phyloP scores from a whole-genome alignment of 2,797 vertebrate genomes.

The Galagoides demidoff region DNA sequence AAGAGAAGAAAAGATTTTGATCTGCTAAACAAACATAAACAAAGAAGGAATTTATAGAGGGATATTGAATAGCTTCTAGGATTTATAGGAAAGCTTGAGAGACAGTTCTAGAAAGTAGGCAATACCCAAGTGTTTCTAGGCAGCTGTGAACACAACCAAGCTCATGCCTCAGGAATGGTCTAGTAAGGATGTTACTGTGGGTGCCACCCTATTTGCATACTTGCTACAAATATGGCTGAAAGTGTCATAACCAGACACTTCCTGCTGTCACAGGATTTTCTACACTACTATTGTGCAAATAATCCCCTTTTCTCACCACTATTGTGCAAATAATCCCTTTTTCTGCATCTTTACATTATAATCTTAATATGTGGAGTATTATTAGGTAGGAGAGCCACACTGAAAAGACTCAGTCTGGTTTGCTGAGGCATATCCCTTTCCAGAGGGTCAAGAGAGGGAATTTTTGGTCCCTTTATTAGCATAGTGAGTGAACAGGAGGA shows the following conservation, averaged over 20 bases:
- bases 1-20: background rate
- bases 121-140: background rate
- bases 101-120: background rate
- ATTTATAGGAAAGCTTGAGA: background rate
- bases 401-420: background rate
- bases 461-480: background rate
- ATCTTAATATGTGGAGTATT: background rate
- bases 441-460: background rate
- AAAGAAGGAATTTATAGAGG: background rate
- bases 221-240: background rate
- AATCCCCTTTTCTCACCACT: background rate
- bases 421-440: background rate
- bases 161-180: background rate
- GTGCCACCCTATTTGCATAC: background rate
- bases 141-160: background rate
- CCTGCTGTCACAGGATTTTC: background rate
- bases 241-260: background rate
- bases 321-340: background rate
- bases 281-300: background rate
- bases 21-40: background rate
- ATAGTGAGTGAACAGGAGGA: background rate
- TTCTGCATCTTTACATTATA: background rate
- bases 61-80: background rate
- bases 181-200: background rate
- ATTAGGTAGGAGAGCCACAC: background rate